Percentiles rank a stretch among this genome's conserved stretches.
Evolutionary conservation across 2,113 vertebrate genomes (phyloP).

Genomic region (Jaculus jaculus): DNA sequence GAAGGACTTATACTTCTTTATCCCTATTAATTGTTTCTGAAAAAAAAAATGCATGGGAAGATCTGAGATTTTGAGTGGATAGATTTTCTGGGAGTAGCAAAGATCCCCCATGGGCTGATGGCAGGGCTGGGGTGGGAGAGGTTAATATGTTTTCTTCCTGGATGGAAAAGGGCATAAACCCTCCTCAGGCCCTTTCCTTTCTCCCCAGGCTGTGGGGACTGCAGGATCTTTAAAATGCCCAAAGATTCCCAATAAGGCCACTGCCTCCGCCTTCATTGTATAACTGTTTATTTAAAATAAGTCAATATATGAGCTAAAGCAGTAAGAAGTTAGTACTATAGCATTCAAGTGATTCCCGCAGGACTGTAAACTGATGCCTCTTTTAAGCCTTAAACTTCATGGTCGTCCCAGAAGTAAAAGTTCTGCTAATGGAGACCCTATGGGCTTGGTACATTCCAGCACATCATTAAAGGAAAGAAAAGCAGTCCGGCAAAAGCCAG

Average conservation of each 20-base stretch:
- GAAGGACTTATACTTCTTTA: not conserved
- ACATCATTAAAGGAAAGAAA: conserved; percentile 94
- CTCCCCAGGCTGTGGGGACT: conserved; percentile 60
- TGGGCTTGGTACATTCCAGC: conserved; percentile 94
- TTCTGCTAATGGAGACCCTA: conserved; percentile 96
- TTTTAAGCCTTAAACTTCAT: conserved; percentile 90
- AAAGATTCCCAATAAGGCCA: conserved; percentile 81
- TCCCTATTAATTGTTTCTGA: conserved; percentile 68
- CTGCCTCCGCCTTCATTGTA: conserved; percentile 78
- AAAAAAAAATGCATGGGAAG: conserved; percentile 50
- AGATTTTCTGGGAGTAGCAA: conserved; percentile 71
- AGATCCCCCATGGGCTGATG: conserved; percentile 66
- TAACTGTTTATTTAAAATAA: conserved; percentile 91
- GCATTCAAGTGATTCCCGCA: conserved; percentile 90
- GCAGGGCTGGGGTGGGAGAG: conserved; percentile 69
- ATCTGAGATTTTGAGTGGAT: conserved; percentile 46
- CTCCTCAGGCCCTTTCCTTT: conserved; percentile 70
- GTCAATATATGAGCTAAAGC: conserved; percentile 86
- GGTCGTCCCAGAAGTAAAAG: conserved; percentile 89
- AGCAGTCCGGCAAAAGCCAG: conserved; percentile 91
- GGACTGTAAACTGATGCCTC: conserved; percentile 93
- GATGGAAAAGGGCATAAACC: conserved; percentile 77
- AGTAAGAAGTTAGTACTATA: conserved; percentile 86
- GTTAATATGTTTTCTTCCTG: conserved; percentile 80
- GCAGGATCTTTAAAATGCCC: conserved; percentile 79